Evolutionary conservation across 2,888 invertebrate genomes (phyloP), one percentile per base, ranked within the genome.

Genomic region (Trichacis sp.): DNA sequence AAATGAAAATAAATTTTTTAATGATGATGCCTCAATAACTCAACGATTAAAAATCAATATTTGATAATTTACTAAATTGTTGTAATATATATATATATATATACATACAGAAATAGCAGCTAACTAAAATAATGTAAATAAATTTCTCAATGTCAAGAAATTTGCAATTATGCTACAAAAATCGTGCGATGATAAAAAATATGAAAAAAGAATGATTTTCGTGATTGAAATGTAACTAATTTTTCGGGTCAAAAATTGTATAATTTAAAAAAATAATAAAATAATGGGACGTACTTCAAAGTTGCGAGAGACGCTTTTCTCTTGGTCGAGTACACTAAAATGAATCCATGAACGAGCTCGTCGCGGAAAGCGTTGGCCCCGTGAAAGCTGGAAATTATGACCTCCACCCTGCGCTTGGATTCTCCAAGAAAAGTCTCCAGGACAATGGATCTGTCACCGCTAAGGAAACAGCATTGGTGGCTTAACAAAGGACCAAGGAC

Each of bases 311-410:
- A 97, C 19, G 97, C 97, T 89, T 94, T 95, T 81, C 97, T 89
- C 85, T 96, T 96, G 6, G 96, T 93, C 0, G 97, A 97, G 85
- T 96, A 98, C 63, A 97, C 95, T 69, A 97, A 89, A 77, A 98
- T 95, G 81, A 96, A 96, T 19, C 97, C 98, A 81, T 98, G 97
- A 69, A 96, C 95, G 52, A 97, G 87, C 82, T 96, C 94, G 84
- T 96, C 95, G 73, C 95, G 89, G 84, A 95, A 95, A 76, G 95
- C 93, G 85, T 93, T 93, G 36, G 96, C 95, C 54, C 96, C 95
- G 82, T 97, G 98, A 86, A 95, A 97, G 76, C 97, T 96, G 17
- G 96, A 94, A 73, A 97, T 91, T 71, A 95, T 94, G n/a, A 95
- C 92, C 87, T 94, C 94, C 5, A 94, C 93, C 78, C 93, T 92